A percentile compares a stretch with the other conserved stretches of the same genome.
These are phyloP conservation scores for Alectura lathami DNA, from an alignment of 2,113 vertebrate genomes.

Conservation along the genomic window DNA sequence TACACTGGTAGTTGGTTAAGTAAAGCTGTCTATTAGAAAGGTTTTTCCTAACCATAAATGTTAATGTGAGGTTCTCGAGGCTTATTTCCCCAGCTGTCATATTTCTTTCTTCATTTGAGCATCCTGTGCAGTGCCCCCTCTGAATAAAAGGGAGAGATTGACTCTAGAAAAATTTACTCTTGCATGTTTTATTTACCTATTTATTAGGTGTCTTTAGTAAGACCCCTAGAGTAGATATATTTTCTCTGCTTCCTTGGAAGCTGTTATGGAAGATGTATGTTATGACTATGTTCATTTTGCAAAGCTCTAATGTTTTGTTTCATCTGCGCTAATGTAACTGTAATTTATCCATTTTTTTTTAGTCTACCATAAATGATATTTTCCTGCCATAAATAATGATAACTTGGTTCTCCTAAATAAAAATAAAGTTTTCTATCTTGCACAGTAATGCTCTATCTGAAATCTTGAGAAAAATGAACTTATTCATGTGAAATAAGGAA, in stretches of 20 bases:
- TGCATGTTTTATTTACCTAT: slow-evolving; percentile 2
- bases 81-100: background rate
- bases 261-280: background rate
- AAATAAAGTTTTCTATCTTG: background rate
- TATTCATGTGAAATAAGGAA: background rate
- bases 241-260: background rate
- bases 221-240: background rate
- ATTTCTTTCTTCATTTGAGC: background rate
- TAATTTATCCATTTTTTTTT: background rate
- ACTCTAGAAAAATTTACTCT: background rate
- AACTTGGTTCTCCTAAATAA: background rate
- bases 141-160: background rate
- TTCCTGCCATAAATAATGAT: background rate
- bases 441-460: background rate
- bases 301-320: background rate
- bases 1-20: background rate
- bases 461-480: background rate
- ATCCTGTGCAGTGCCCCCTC: background rate
- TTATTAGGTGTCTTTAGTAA: background rate
- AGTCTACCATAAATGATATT: slow-evolving; percentile 4
- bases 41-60: background rate
- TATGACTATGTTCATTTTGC: background rate
- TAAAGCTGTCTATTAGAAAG: background rate
- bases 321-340: background rate
- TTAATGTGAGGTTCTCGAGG: background rate